Evolutionary conservation across 2,113 vertebrate genomes (phyloP), one percentile per base, ranked within the genome.

Genomic region (Siphamia tubifer): DNA sequence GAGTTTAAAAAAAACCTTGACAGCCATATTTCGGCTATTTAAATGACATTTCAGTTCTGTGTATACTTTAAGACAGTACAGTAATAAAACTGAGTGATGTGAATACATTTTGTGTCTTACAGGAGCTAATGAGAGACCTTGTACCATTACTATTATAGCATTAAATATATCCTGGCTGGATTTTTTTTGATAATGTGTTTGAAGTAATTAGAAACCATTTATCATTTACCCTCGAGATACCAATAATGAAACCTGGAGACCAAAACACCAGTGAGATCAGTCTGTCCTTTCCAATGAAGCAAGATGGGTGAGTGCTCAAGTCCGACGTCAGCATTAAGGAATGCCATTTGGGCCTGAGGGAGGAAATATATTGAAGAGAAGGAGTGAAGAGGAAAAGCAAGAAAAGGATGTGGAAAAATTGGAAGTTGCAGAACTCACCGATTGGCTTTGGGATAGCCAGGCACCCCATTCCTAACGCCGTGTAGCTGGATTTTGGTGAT

Each of bases 191-290:
- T 30, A 30, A 30, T 30, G 1, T 7, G 6, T 7, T 7, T 30
- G 10, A 30, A 32, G 12, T 32, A 32, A 32, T 32, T 25, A 16
- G 30, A 48, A 17, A 20, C 3, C 4, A 24, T 44, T 44, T 44
- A 23, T 1, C 6, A 30, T 36, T 75, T 28, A 85, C 87, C 85
- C 65, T 81, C 84, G 74, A 86, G 54, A 79, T 5, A 7, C 76
- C 87, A 0, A 89, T 1, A 39, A 82, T 5, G 19, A 87, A 45
- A 20, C 42, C 58, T 0, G 54, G 66, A 0, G 32, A 12, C 11
- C 76, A 17, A 8, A 23, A 38, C 0, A 32, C 6, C 11, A 86
- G 19, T 1, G 17, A 60, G 5, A 89, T 28, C 11, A 65, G 42
- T 2, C 7, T 4, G 66, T 84, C 83, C 27, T 6, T 57, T 2